Evolutionary conservation across 2,888 invertebrate species (phyloP).

Genomic region (Oligia strigilis): DNA sequence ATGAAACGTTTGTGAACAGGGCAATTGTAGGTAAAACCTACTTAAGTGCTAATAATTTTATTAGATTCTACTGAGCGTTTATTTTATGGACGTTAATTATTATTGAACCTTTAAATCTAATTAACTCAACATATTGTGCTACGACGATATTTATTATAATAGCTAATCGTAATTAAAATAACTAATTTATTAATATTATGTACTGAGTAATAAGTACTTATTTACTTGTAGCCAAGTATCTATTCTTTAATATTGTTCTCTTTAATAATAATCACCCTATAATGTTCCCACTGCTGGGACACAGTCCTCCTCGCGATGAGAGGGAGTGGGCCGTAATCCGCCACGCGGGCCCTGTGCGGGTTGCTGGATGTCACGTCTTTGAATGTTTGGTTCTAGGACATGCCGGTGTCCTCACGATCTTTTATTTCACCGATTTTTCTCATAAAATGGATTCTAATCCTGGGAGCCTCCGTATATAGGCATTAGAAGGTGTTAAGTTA

Average conservation of each 20-base stretch:
- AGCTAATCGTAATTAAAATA: constrained; percentile 18
- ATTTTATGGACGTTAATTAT: constrained; percentile 29
- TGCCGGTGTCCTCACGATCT: background rate
- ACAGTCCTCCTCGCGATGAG: no score
- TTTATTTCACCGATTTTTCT: constrained; percentile 10
- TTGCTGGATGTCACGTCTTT: background rate
- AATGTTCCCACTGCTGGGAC: no score
- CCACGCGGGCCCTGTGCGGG: background rate
- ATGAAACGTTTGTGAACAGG: background rate
- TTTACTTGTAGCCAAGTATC: background rate
- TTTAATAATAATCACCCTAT: no score
- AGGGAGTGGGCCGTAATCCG: background rate
- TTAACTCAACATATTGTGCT: constrained; percentile 33
- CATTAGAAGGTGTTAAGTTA: background rate
- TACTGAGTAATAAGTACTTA: constrained; percentile 9
- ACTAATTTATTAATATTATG: constrained; percentile 19
- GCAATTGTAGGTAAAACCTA: background rate
- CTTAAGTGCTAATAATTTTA: constrained; percentile 13
- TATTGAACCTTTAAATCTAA: constrained; percentile 41
- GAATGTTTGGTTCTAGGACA: background rate
- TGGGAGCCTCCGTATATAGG: background rate
- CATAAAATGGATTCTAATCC: background rate
- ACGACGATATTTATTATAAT: constrained; percentile 18
- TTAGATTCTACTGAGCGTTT: constrained; percentile 17
- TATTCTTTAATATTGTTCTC: constrained; percentile 14